These are phyloP conservation scores for Chouioia cunea DNA, from an alignment of 2,888 invertebrate species.

Conservation along the genomic window DNA sequence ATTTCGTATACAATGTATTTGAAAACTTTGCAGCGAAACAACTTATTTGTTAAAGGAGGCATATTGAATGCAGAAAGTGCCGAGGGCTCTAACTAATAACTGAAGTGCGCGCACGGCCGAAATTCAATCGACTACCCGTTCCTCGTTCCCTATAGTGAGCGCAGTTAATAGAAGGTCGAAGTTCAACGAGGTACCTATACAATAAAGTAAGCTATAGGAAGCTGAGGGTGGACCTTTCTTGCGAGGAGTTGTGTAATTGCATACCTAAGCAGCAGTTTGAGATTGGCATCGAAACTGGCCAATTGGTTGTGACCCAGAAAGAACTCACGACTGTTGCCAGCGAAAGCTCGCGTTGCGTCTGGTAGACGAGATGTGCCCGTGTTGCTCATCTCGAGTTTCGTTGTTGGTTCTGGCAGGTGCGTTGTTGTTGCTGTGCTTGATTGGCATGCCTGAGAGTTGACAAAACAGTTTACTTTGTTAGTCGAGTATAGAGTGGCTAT, in stretches of 20 bases:
- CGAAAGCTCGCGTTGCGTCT: slow-evolving; percentile 64
- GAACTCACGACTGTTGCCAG: slow-evolving; percentile 62
- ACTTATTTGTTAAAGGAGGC: slow-evolving; percentile 1
- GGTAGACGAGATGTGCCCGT: slow-evolving; percentile 66
- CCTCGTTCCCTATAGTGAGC: neutral
- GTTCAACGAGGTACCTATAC: slow-evolving; percentile 14
- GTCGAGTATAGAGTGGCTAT: too few relatives aligned
- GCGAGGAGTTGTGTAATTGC: slow-evolving; percentile 9
- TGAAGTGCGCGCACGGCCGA: slow-evolving; percentile 21
- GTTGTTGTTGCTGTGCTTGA: neutral
- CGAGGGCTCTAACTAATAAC: slow-evolving; percentile 28
- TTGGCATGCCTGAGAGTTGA: slow-evolving; percentile 25
- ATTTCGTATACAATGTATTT: neutral
- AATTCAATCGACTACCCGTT: slow-evolving; percentile 31
- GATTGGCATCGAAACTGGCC: slow-evolving; percentile 59
- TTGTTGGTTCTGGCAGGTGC: neutral
- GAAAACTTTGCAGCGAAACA: slow-evolving; percentile 13
- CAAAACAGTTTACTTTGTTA: too few relatives aligned
- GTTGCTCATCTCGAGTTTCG: slow-evolving; percentile 64
- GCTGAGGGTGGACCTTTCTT: neutral
- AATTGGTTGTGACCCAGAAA: slow-evolving; percentile 65
- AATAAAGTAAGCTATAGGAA: slow-evolving; percentile 1
- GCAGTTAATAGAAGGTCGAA: slow-evolving; percentile 28
- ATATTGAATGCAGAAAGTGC: slow-evolving; percentile 1
- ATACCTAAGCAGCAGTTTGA: slow-evolving; percentile 60